phyloP scores from a whole-genome alignment of 64 coral and sea anemone species.

The Acropora tenuis region DNA sequence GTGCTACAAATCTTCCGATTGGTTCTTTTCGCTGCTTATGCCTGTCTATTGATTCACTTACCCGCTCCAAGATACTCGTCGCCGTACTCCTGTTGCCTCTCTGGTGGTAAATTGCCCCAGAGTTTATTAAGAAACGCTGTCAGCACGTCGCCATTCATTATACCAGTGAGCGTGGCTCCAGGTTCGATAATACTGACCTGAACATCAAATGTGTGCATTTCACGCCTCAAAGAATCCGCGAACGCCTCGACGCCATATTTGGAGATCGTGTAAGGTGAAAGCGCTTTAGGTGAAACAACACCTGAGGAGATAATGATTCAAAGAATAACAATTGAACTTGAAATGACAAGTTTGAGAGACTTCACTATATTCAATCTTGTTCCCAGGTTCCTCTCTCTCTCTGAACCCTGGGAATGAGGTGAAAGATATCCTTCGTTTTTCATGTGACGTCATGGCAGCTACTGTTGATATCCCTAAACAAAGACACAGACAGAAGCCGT shows the following conservation, averaged over 20 bases:
- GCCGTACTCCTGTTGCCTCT: constrained; percentile 31
- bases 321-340: neutral
- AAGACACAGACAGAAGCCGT: no score
- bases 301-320: neutral
- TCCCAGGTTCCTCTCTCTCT: no score
- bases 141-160: neutral
- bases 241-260: constrained; percentile 80
- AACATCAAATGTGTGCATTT: constrained; percentile 43
- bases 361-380: no score
- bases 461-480: no score
- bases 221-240: constrained; percentile 59
- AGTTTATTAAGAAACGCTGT: neutral
- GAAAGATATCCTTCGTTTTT: no score
- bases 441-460: no score
- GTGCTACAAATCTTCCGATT: no score
- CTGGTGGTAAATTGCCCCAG: constrained; percentile 29
- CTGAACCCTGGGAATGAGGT: no score
- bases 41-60: neutral
- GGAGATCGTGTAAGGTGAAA: constrained; percentile 51
- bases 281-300: constrained; percentile 17
- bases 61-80: constrained; percentile 6
- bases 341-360: no score
- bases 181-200: constrained; percentile 58
- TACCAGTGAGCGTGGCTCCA: constrained; percentile 6
- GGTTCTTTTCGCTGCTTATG: no score